Base-by-base conservation (phyloP, 2,888 invertebrate genomes). In the Xestia ashworthii region DNA sequence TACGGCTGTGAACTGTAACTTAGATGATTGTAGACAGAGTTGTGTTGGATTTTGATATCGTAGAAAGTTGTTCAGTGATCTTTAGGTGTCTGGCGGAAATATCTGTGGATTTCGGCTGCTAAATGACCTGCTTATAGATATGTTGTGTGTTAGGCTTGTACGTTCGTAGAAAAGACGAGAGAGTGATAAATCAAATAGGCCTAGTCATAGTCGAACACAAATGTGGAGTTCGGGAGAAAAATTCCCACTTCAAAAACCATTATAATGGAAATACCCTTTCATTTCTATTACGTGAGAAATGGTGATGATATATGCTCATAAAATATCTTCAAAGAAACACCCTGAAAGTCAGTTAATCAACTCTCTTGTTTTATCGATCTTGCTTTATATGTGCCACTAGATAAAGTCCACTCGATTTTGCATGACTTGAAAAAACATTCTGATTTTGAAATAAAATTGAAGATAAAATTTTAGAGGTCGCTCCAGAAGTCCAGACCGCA, bases 11-110 rank as follows among this genome's bases (percentile, higher is more conserved):
- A 38, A 60, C 66, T 79, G 83, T 77, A 11, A 38, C 65, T 72
- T 83, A 86, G 83, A 74, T 70, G 64, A 64, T 58, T n/a, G 84
- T 84, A 83, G 74, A 58, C 68, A 73, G 44, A 58, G 46, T 73
- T 68, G 64, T 74, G 65, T 79, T 84, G 71, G 58, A 64, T 22
- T 60, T 67, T 41, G 44, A n/a, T 44, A 25, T 65, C 44, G 87
- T 87, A 84, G 84, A 70, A 48, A 55, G 60, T 80, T 83, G 80
- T 74, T 69, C 53, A 71, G 48, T 44, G 65, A 58, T n/a, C 48
- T 67, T 38, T 68, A 67, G 44, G 41, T 65, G n/a, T 67, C 32
- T 67, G 71, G 19, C 6, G 71, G 58, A 32, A 83, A 53, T 83
- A 83, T 83, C 79, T 74, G 83, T 66, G 38, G 58, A 64, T 3